Percentiles rank a stretch among this genome's conserved stretches.
Conservation (phyloP, 1,140 invertebrate genomes). For the Lucilia cuprina region DNA sequence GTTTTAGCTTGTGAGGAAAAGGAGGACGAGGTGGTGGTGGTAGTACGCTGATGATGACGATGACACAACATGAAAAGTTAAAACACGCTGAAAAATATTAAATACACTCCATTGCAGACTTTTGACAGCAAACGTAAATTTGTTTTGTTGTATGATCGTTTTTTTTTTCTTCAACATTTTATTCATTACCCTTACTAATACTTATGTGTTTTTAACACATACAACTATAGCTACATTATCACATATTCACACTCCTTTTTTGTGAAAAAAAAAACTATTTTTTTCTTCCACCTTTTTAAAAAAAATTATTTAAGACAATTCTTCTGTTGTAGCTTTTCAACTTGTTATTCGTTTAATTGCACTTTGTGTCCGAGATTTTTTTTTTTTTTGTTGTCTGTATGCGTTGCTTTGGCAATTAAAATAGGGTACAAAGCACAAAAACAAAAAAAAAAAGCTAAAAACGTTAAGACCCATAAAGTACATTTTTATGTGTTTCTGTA, state of each 20-base stretch:
- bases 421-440: constrained; percentile 46
- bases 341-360: constrained; percentile 54
- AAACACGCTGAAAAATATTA: constrained; percentile 62
- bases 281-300: neutral
- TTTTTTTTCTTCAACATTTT: neutral
- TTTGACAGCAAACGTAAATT: constrained; percentile 62
- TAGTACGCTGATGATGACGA: constrained; percentile 50
- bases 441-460: constrained; percentile 5
- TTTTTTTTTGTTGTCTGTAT: neutral
- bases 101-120: constrained; percentile 60
- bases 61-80: constrained; percentile 62
- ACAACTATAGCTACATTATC: neutral
- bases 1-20: neutral
- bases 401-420: constrained; percentile 56
- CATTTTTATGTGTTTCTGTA: constrained; percentile 50
- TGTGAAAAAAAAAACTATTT: neutral
- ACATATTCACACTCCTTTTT: constrained; percentile 21
- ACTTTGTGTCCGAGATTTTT: constrained; percentile 39
- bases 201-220: neutral
- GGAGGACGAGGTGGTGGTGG: constrained; percentile 11
- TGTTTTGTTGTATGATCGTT: constrained; percentile 34
- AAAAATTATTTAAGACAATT: constrained; percentile 18
- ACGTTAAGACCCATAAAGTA: constrained; percentile 51
- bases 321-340: neutral
- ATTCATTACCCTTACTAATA: neutral